These are phyloP conservation scores for Melanostoma scalare DNA, from an alignment of 2,888 invertebrate species.

Conservation along the genomic window DNA sequence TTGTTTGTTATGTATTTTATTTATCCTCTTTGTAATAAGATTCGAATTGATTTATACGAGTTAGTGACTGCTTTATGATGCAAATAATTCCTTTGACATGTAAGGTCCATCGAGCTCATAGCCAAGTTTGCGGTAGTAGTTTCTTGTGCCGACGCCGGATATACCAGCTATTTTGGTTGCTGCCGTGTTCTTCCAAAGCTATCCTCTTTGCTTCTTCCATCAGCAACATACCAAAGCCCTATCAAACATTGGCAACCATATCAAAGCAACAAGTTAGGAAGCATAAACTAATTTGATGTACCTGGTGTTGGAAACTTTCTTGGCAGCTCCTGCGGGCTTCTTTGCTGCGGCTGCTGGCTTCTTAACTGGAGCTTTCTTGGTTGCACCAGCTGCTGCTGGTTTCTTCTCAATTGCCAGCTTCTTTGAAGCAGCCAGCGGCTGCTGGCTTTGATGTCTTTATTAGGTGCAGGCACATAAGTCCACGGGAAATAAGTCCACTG, in stretches of 20 bases:
- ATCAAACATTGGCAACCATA: slow-evolving; percentile 73
- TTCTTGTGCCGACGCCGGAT: slow-evolving; percentile 98
- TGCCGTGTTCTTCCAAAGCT: slow-evolving; percentile 94
- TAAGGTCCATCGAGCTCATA: slow-evolving; percentile 98
- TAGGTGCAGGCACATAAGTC: no score
- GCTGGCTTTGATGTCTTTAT: no score
- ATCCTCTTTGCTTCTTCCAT: slow-evolving; percentile 99
- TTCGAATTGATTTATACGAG: slow-evolving; percentile 42
- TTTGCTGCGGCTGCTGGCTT: no score
- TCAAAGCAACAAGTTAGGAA: background rate
- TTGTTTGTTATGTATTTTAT: slow-evolving; percentile 52
- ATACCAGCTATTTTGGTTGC: slow-evolving; percentile 96
- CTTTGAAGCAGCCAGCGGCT: no score
- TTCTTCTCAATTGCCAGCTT: no score
- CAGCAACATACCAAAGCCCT: slow-evolving; percentile 96
- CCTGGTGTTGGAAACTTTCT: slow-evolving; percentile 99
- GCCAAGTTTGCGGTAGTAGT: slow-evolving; percentile 98
- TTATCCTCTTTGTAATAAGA: slow-evolving; percentile 69
- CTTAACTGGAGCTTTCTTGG: no score
- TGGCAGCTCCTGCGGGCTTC: no score
- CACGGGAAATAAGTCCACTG: no score
- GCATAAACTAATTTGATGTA: slow-evolving; percentile 26
- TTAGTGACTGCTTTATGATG: slow-evolving; percentile 7
- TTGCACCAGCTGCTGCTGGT: no score
- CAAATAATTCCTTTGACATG: slow-evolving; percentile 91